Percentiles rank a stretch among this genome's conserved stretches.
phyloP scores from a whole-genome alignment of 2,113 vertebrate genomes.

The Uria lomvia region DNA sequence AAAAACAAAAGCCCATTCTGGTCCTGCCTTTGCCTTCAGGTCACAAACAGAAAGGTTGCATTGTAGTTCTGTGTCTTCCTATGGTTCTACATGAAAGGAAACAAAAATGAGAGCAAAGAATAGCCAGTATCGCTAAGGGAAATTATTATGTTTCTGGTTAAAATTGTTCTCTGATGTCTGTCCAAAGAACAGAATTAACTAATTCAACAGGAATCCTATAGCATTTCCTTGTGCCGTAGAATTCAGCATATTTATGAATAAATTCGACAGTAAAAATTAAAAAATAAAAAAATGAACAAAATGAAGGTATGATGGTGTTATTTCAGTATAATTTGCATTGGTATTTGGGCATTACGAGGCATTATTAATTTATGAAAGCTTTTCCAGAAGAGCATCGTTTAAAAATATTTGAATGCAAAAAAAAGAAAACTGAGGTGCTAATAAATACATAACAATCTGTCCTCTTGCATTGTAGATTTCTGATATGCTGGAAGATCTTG shows the following conservation, averaged over 20 bases:
- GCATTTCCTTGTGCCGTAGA: neutral
- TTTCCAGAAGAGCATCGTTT: neutral
- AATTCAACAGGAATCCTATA: neutral
- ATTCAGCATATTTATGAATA: neutral
- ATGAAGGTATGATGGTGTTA: neutral
- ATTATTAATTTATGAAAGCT: neutral
- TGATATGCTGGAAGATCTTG: conserved; percentile 29
- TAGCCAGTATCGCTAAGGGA: neutral
- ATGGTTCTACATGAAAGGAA: neutral
- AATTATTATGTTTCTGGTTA: neutral
- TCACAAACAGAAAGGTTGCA: neutral
- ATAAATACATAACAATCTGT: neutral
- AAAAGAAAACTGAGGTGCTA: neutral
- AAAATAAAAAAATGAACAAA: neutral
- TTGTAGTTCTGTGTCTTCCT: neutral
- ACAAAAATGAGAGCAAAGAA: neutral
- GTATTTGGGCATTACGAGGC: neutral
- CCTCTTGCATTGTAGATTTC: conserved; percentile 6
- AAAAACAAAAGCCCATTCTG: neutral
- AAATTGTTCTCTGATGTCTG: neutral
- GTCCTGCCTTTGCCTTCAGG: neutral
- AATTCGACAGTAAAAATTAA: neutral
- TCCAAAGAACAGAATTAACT: neutral
- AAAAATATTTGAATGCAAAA: neutral
- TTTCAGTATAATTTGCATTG: neutral